These are phyloP conservation scores for Poecilia latipinna DNA, from an alignment of 2,113 vertebrate species.

Conservation along the genomic window DNA sequence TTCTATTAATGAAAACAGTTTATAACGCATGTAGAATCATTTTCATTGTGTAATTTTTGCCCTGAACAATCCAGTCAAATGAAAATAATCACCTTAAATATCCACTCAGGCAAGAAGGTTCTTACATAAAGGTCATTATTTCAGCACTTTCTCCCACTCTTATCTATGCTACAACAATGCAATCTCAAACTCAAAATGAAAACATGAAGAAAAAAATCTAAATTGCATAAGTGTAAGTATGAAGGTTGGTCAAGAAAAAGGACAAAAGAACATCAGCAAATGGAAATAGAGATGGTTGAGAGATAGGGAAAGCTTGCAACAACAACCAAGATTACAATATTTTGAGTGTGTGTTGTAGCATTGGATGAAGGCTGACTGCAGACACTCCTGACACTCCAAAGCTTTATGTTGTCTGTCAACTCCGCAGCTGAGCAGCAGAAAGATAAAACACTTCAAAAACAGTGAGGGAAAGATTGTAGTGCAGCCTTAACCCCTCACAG, in stretches of 20 bases:
- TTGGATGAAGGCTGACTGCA: conserved; percentile 23
- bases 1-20: not conserved
- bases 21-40: not conserved
- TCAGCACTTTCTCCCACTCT: conserved; percentile 24
- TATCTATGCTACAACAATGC: conserved; percentile 5
- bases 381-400: conserved; percentile 51
- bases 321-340: conserved; percentile 25
- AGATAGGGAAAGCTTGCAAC: not conserved
- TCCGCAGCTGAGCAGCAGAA: conserved; percentile 53
- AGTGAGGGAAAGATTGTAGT: conserved; percentile 26
- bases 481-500: conserved; percentile 30
- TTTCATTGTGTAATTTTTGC: conserved; percentile 12
- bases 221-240: not conserved
- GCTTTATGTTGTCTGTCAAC: conserved; percentile 62
- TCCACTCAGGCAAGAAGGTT: conserved; percentile 44
- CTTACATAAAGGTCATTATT: conserved; percentile 56
- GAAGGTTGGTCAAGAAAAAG: conserved; percentile 57
- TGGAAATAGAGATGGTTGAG: conserved; percentile 9
- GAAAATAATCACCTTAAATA: conserved; percentile 60
- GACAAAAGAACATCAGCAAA: conserved; percentile 23
- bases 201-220: conserved; percentile 70
- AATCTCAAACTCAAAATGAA: conserved; percentile 54
- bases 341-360: conserved; percentile 32
- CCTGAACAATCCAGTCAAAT: conserved; percentile 50
- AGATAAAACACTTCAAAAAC: conserved; percentile 37